phyloP scores from a whole-genome alignment of 1,140 invertebrate species.

The Pinna nobilis region DNA sequence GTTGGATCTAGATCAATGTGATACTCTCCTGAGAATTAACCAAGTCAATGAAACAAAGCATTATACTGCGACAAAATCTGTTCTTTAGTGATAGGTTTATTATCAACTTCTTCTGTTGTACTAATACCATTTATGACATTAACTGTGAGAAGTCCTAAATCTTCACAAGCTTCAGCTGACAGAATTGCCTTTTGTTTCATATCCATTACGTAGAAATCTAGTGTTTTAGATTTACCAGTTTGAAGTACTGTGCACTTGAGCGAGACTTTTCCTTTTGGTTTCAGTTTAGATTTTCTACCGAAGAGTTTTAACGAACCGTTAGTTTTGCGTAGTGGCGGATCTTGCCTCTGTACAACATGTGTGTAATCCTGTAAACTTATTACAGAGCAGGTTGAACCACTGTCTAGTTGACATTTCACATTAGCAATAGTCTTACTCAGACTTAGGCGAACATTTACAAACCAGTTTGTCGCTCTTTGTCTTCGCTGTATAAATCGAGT shows the following conservation, averaged over 20 bases:
- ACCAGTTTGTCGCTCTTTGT: slow-evolving; percentile 18
- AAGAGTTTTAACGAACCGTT: neutral
- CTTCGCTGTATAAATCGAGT: neutral
- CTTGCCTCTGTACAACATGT: no score
- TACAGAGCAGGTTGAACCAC: neutral
- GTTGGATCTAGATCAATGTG: slow-evolving; percentile 52
- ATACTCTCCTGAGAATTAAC: slow-evolving; percentile 30
- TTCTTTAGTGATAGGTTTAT: neutral
- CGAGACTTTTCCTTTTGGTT: neutral
- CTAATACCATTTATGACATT: neutral
- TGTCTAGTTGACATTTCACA: slow-evolving; percentile 1
- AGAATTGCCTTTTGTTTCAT: neutral
- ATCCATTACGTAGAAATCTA: neutral
- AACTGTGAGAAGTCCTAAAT: neutral
- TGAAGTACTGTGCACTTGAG: neutral
- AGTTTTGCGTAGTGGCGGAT: no score
- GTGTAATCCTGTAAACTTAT: no score
- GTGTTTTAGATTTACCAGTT: neutral
- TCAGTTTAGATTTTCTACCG: neutral
- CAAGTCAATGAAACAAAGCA: slow-evolving; percentile 42
- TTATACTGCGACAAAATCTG: slow-evolving; percentile 19
- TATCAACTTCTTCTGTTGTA: neutral
- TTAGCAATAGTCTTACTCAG: neutral
- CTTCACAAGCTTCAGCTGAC: neutral
- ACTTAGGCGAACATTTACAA: neutral